These are phyloP conservation scores for Pangasius larnaudii DNA, from an alignment of 2,797 vertebrate genomes.

Conservation along the genomic window DNA sequence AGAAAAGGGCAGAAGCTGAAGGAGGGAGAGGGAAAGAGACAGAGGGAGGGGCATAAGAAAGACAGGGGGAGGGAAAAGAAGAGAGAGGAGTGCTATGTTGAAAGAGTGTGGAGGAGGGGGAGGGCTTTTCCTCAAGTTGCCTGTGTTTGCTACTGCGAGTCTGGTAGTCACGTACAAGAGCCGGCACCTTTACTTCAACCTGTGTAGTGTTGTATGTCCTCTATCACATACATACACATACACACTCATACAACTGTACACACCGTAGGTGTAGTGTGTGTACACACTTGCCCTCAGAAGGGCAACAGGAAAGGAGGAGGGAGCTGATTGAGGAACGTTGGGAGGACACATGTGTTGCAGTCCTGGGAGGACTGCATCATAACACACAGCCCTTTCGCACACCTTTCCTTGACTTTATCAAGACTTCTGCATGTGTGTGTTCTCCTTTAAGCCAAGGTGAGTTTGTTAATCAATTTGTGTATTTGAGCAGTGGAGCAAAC, in stretches of 20 bases:
- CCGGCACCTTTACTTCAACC: conserved; percentile 43
- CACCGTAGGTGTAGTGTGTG: neutral
- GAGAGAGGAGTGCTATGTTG: conserved; percentile 50
- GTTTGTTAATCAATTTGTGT: conserved; percentile 24
- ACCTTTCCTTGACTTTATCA: conserved; percentile 31
- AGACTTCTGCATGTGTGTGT: conserved; percentile 33
- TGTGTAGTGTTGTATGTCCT: conserved; percentile 54
- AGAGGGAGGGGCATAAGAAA: conserved; percentile 23
- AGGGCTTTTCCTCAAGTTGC: conserved; percentile 62
- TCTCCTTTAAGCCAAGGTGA: conserved; percentile 45
- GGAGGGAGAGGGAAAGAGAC: conserved; percentile 28
- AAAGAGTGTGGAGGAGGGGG: conserved; percentile 57
- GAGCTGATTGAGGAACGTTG: conserved; percentile 68
- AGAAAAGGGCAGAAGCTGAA: conserved; percentile 48
- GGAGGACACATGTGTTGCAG: conserved; percentile 73
- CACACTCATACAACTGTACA: neutral
- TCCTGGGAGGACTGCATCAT: conserved; percentile 60
- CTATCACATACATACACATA: conserved; percentile 32
- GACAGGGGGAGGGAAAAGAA: conserved; percentile 54
- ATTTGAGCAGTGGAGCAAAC: neutral
- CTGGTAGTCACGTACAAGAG: conserved; percentile 9
- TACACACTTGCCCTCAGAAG: conserved; percentile 42
- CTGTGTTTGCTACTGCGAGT: conserved; percentile 59
- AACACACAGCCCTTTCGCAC: conserved; percentile 64
- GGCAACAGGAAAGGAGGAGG: conserved; percentile 62